phyloP scores from a whole-genome alignment of 1,140 invertebrate species.

The Leptinotarsa defecta region DNA sequence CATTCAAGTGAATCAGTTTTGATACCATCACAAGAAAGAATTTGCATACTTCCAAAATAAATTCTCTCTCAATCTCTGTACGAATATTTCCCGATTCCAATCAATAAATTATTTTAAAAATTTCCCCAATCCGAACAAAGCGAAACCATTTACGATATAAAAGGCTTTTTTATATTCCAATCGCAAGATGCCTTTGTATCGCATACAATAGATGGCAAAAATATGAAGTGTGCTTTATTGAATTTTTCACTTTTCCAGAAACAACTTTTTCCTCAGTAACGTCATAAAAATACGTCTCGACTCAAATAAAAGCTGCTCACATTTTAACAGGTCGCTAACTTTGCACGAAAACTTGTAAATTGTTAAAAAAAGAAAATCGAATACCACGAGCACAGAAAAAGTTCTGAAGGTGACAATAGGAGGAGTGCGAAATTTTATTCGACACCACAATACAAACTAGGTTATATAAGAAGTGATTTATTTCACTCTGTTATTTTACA shows the following conservation, averaged over 20 bases:
- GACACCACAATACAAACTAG: background rate
- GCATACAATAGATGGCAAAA: background rate
- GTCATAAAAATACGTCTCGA: background rate
- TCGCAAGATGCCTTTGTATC: background rate
- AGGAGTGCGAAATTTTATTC: background rate
- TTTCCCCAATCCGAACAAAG: too few relatives aligned
- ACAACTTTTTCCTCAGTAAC: background rate
- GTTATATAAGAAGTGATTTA: background rate
- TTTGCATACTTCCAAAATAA: too few relatives aligned
- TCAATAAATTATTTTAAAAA: too few relatives aligned
- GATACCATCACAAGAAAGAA: too few relatives aligned
- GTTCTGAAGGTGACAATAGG: background rate
- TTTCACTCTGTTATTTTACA: too few relatives aligned
- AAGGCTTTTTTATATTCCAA: constrained; percentile 6
- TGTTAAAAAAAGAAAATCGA: background rate
- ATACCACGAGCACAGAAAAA: background rate
- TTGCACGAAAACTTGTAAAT: background rate
- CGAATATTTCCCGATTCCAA: too few relatives aligned
- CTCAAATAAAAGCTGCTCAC: constrained; percentile 3
- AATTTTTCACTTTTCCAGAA: background rate
- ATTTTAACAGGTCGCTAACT: background rate
- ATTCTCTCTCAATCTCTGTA: too few relatives aligned
- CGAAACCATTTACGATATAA: background rate
- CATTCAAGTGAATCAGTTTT: too few relatives aligned
- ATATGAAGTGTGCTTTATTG: constrained; percentile 2